Evolutionary conservation across 2,113 vertebrate genomes (phyloP), one percentile per base, ranked within the genome.

Genomic region (Otolemur garnettii): DNA sequence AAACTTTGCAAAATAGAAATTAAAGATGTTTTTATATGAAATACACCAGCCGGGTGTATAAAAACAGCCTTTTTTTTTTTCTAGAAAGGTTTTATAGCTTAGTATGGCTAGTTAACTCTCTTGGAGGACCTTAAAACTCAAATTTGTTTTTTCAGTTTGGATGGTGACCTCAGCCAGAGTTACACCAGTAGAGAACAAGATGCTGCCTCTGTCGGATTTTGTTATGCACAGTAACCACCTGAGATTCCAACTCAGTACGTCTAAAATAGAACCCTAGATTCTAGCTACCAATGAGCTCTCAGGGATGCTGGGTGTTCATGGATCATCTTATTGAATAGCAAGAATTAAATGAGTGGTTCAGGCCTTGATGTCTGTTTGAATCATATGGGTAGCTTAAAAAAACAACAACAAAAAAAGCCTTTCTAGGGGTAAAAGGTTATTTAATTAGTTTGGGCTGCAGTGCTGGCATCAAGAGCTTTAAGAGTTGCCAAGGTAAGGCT

Each of bases 1-100:
- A 91, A 60, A 60, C 38, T 81, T 97, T 80, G 57, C 10, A 93
- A 95, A 96, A 81, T 0, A 90, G 10, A 18, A 53, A 66, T 79
- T 66, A 82, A n/a, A 88, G 30, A 15, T 55, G 45, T 53, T 53
- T 78, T 87, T 19, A 81, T 24, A 35, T 55, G 59, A 55, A 90
- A 10, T 24, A 79, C 13, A 83, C 87, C 53, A 35, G n/a, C n/a
- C n/a, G n/a, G n/a, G n/a, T n/a, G n/a, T n/a, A n/a, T 72, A 93
- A 69, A 77, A 80, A 62, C 4, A 75, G 2, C 4, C 13, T 87
- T 92, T 71, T 50, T 71, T 50, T 42, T 68, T 86, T 42, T 68
- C 82, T 91, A 57, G 24, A 64, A 26, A 93, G 7, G 60, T 60
- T 28, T 84, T 60, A 88, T n/a, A 62, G 21, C 53, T 91, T 22